Base-by-base conservation (phyloP, 2,797 vertebrate species). In the Hylomyscus alleni region DNA sequence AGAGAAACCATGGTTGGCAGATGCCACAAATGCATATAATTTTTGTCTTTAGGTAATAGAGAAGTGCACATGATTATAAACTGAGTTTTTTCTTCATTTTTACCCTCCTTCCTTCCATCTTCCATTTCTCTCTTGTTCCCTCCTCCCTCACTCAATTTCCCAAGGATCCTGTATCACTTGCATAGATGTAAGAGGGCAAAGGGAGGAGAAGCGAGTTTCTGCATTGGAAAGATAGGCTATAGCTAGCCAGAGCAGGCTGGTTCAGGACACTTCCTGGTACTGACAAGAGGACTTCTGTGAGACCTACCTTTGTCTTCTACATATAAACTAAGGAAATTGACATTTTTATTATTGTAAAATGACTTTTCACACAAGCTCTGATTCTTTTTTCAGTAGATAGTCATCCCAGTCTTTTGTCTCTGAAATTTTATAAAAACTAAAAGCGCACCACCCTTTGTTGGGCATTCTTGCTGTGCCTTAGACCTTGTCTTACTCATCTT, bases 331-430 rank as follows among this genome's bases (percentile, higher is more conserved):
- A 69, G 50, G 60, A 69, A 80, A 14, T 13, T 12, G 37, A 47
- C 5, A 29, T 88, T 67, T 88, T 81, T 69, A 31, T 47, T 34
- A n/a, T 75, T 94, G 54, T 87, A 0, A 94, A 89, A 90, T 80
- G 3, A 82, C 13, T 67, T 89, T 60, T 4, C 15, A 86, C 54
- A 58, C 44, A 84, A 62, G 12, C 40, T 8, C 7, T 60, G 10
- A 78, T 62, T 73, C 40, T 62, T 4, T 77, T 6, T 44, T 80
- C 47, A 78, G 31, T 24, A 67, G 24, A 2, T 54, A 91, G 69
- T 93, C 76, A 77, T 83, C 73, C 26, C 7, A 40, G 77, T 62
- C 17, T 44, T 67, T 93, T 93, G 19, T 81, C 1, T 73, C 1
- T 73, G 37, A 5, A 31, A 19, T 80, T 80, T 73, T 37, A 60